Conservation (phyloP, 2,797 vertebrate genomes). For the Tarsius wallacei region DNA sequence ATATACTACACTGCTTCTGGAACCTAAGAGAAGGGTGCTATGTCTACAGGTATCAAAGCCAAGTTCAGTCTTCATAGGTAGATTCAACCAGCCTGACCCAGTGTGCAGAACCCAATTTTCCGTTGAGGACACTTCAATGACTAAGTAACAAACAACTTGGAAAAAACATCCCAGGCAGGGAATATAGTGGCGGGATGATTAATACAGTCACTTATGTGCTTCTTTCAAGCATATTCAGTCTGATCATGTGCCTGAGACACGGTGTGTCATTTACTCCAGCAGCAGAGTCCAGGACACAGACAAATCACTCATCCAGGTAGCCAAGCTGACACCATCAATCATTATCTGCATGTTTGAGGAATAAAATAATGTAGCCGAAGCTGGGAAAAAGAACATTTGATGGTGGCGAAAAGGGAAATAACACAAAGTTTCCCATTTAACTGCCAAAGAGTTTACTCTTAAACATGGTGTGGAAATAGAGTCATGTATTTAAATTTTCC, state of each 20-base stretch:
- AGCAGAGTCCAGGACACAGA: conserved; percentile 21
- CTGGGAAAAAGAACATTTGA: not conserved
- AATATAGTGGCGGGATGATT: not conserved
- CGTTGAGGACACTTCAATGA: not conserved
- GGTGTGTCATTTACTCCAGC: not conserved
- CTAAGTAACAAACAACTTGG: not conserved
- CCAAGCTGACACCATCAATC: conserved; percentile 47
- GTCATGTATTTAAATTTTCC: not conserved
- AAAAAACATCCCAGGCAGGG: not conserved
- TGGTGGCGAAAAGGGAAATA: not conserved
- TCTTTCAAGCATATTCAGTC: not conserved
- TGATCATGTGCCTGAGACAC: not conserved
- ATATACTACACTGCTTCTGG: not conserved
- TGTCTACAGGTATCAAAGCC: not conserved
- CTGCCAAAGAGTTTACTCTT: not conserved
- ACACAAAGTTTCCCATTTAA: conserved; percentile 21
- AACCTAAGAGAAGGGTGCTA: not conserved
- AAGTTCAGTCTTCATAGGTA: not conserved
- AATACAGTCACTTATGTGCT: not conserved
- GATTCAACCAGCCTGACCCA: not conserved
- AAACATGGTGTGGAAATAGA: not conserved
- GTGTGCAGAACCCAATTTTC: not conserved
- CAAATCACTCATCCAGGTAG: not conserved
- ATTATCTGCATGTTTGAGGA: conserved; percentile 4
- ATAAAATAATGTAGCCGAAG: not conserved